Percentiles rank a stretch among this genome's conserved stretches.
phyloP scores from a whole-genome alignment of 2,888 invertebrate species.

The Odontothrips loti region DNA sequence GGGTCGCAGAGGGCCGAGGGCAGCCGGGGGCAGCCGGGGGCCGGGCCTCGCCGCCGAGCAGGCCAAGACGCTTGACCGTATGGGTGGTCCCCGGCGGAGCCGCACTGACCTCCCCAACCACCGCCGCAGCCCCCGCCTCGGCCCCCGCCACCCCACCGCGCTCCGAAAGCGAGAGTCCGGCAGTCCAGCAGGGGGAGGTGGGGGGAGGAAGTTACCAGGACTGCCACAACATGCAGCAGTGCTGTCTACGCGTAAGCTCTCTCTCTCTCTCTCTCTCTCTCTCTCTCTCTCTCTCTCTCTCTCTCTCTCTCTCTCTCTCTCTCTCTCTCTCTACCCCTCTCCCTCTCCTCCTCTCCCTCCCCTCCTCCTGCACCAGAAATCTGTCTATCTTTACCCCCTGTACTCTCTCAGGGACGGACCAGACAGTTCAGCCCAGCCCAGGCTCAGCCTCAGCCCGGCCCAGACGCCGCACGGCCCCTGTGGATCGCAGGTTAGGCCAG shows the following conservation, averaged over 20 bases:
- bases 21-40: neutral
- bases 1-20: neutral
- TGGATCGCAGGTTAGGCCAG: no score
- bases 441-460: no score
- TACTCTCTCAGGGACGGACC: no score
- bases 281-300: neutral
- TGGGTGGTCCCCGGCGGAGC: neutral
- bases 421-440: no score
- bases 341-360: neutral
- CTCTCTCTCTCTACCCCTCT: neutral
- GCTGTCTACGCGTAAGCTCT: neutral
- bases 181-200: neutral
- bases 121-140: neutral
- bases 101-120: neutral
- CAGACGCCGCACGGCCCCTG: no score
- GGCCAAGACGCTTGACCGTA: neutral
- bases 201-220: neutral
- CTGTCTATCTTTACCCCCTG: no score
- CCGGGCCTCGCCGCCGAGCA: neutral
- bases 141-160: neutral
- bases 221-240: slow-evolving; percentile 8
- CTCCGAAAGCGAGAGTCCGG: slow-evolving; percentile 9
- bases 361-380: neutral
- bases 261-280: neutral
- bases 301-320: neutral